Base-by-base conservation (phyloP, 2,888 invertebrate species). In the Trichogramma dendrolimi region DNA sequence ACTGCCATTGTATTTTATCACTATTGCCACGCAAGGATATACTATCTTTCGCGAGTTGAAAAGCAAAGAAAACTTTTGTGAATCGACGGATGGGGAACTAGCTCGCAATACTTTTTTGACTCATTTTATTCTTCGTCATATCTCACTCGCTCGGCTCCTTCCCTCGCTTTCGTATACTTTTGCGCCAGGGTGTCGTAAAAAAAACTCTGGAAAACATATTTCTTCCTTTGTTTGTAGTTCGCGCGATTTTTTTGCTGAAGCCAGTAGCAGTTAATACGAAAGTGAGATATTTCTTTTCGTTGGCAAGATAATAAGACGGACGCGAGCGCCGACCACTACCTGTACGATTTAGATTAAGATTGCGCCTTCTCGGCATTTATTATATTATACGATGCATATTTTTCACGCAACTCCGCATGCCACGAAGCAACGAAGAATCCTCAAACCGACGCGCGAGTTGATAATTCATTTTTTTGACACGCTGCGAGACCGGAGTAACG, bases 71-170 rank as follows among this genome's bases (percentile, higher is more conserved):
- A 10, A 39, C 43, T 50, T 50, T 27, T 27, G 27, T 3, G 27
- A 27, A 27, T 27, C 27, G 27, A 27, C 27, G 27, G 27, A 27
- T 27, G 27, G 27, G 27, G 27, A 27, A 27, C 27, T 27, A 27
- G 27, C 27, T 27, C 27, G 27, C 27, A 27, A 27, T 27, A 27
- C 27, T 27, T 27, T 27, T 27, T 27, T 27, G 27, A 27, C 41
- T 58, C 55, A 55, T 59, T 62, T 60, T 60, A 49, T 54, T 63
- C 57, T 60, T 63, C 60, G 44, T 63, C 44, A 44, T 49, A 53
- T 55, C 53, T 53, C 11, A 49, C 40, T 54, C 46, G 27, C 42
- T 50, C 43, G 7, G 14, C 10, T 54, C 48, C 40, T 55, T 51
- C 8, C 27, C 27, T 27, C 27, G 27, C 27, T 27, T 27, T 27